These are phyloP conservation scores for Eulemur mongoz DNA, from an alignment of 2,797 vertebrate species.

Conservation along the genomic window DNA sequence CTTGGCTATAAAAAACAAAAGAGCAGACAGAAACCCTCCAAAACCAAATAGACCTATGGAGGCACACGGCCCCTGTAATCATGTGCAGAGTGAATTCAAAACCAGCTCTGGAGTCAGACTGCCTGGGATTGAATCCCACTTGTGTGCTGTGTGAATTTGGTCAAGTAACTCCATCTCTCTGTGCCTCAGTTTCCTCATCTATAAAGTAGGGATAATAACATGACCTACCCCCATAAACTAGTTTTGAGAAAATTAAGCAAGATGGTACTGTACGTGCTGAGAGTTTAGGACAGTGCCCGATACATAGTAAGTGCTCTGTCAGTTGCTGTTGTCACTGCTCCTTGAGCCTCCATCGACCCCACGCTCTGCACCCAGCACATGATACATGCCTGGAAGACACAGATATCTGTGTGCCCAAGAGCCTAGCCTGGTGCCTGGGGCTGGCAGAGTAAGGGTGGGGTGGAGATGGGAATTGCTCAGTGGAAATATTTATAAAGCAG, in stretches of 20 bases:
- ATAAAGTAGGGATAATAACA: neutral
- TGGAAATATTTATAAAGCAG: neutral
- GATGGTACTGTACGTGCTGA: neutral
- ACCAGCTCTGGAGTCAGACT: neutral
- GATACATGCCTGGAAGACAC: neutral
- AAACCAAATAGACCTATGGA: neutral
- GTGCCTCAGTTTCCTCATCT: neutral
- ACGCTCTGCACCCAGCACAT: neutral
- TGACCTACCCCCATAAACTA: neutral
- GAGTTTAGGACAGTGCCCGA: neutral
- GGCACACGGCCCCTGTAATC: fast-evolving
- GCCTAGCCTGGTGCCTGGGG: neutral
- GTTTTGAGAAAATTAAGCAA: neutral
- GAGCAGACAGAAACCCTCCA: neutral
- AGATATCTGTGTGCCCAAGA: neutral
- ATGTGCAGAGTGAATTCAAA: neutral
- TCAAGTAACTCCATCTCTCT: neutral
- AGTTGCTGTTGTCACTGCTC: neutral
- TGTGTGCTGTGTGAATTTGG: neutral
- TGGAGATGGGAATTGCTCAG: neutral
- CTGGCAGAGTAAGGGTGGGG: fast-evolving
- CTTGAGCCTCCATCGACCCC: neutral
- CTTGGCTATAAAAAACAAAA: neutral
- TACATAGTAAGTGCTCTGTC: neutral
- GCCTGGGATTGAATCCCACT: neutral